phyloP scores from a whole-genome alignment of 2,797 vertebrate species.

The Coccyzus lansbergi region DNA sequence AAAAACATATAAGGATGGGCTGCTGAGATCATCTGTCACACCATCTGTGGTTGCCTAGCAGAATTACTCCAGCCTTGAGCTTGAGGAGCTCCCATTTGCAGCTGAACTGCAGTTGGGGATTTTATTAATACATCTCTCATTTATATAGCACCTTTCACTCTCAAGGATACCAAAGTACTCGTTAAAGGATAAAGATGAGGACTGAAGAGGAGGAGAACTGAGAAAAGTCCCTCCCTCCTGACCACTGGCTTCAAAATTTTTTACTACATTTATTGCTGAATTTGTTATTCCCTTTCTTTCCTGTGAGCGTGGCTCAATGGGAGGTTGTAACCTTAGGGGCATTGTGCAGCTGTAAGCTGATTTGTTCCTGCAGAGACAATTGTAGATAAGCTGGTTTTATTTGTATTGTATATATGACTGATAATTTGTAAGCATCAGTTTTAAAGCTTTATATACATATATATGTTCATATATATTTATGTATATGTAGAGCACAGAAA shows the following conservation, averaged over 20 bases:
- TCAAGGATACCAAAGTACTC: conserved; percentile 66
- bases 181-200: conserved; percentile 59
- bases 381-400: background rate
- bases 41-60: conserved; percentile 73
- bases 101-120: conserved; percentile 64
- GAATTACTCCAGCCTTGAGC: conserved; percentile 70
- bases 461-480: too few relatives aligned
- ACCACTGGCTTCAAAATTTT: conserved; percentile 35
- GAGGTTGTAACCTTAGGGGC: background rate
- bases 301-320: background rate
- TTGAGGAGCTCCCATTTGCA: conserved; percentile 59
- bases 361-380: conserved; percentile 12
- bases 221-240: conserved; percentile 1
- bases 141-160: conserved; percentile 72
- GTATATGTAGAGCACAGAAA: background rate
- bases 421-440: background rate
- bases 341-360: background rate
- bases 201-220: conserved; percentile 20
- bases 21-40: conserved; percentile 77
- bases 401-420: background rate
- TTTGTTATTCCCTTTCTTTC: conserved; percentile 26
- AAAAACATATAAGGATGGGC: conserved; percentile 59
- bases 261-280: conserved; percentile 14
- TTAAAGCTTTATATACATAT: background rate
- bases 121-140: conserved; percentile 75